Evolutionary conservation across 2,113 vertebrate genomes (phyloP).

Genomic region (Athene noctua): DNA sequence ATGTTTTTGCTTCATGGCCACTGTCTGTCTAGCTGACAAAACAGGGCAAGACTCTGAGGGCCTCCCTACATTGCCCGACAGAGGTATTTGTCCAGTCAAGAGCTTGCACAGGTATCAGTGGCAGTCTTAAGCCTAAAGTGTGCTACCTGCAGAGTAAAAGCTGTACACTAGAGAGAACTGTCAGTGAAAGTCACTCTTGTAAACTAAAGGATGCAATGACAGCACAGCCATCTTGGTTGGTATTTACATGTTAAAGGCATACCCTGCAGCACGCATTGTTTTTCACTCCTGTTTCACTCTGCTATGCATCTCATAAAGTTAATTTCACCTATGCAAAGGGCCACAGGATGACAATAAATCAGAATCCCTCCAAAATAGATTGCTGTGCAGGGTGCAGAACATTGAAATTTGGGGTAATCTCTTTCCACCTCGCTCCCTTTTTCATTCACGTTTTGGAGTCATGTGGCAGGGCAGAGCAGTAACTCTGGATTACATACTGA

Average conservation of each 20-base stretch:
- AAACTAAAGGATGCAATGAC: neutral
- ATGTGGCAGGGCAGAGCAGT: neutral
- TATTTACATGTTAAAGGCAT: rapidly evolving
- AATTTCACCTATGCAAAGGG: neutral
- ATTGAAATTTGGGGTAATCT: neutral
- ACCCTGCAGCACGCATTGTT: neutral
- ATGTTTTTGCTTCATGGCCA: neutral
- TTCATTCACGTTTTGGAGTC: neutral
- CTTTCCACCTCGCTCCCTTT: neutral
- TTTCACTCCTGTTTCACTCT: neutral
- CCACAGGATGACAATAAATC: neutral
- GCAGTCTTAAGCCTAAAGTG: neutral
- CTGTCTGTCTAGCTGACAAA: neutral
- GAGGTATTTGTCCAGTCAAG: neutral
- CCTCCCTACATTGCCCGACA: neutral
- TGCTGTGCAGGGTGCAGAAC: neutral
- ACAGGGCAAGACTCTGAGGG: neutral
- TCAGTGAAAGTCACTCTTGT: neutral
- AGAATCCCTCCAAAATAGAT: neutral
- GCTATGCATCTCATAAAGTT: neutral
- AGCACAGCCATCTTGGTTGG: neutral
- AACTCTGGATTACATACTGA: neutral
- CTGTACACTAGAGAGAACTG: neutral
- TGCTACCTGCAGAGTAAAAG: neutral
- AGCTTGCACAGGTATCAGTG: neutral